phyloP scores from a whole-genome alignment of 2,113 vertebrate genomes.

The Oryzias celebensis region DNA sequence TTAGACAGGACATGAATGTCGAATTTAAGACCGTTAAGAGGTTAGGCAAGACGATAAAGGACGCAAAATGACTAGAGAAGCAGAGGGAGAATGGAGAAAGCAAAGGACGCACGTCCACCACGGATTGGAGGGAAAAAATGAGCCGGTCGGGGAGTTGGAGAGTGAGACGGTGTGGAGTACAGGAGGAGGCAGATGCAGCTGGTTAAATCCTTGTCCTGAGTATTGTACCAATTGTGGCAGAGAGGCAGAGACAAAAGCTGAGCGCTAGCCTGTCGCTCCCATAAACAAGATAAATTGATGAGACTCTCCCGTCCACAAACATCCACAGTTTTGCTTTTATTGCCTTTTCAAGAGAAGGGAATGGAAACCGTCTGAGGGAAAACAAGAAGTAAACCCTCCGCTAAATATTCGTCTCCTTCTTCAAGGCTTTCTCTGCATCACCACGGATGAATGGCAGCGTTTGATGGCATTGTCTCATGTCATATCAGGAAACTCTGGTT shows the following conservation, averaged over 20 bases:
- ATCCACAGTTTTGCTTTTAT: conserved; percentile 62
- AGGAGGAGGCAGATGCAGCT: conserved; percentile 59
- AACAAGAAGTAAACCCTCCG: conserved; percentile 55
- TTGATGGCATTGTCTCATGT: conserved; percentile 62
- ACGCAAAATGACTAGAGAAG: background rate
- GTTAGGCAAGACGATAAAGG: background rate
- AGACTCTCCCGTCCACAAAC: conserved; percentile 60
- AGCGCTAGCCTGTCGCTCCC: conserved; percentile 63
- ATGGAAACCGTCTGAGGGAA: conserved; percentile 54
- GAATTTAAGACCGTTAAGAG: background rate
- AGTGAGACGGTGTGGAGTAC: conserved; percentile 39
- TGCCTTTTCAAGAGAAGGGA: conserved; percentile 57
- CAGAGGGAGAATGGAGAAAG: conserved; percentile 4
- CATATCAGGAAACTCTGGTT: conserved; percentile 42
- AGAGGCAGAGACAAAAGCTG: conserved; percentile 66
- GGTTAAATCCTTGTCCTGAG: conserved; percentile 65
- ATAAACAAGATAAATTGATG: conserved; percentile 71
- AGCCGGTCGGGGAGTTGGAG: conserved; percentile 24
- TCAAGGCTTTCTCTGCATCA: conserved; percentile 36
- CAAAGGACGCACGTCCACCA: background rate
- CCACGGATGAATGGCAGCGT: conserved; percentile 61
- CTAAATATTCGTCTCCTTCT: conserved; percentile 61
- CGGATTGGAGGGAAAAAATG: conserved; percentile 15
- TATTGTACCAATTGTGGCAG: conserved; percentile 66
- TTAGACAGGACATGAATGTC: too few species aligned